Evolutionary conservation across 2,888 invertebrate genomes (phyloP), one percentile per base, ranked within the genome.

Genomic region (Xestia xanthographa): DNA sequence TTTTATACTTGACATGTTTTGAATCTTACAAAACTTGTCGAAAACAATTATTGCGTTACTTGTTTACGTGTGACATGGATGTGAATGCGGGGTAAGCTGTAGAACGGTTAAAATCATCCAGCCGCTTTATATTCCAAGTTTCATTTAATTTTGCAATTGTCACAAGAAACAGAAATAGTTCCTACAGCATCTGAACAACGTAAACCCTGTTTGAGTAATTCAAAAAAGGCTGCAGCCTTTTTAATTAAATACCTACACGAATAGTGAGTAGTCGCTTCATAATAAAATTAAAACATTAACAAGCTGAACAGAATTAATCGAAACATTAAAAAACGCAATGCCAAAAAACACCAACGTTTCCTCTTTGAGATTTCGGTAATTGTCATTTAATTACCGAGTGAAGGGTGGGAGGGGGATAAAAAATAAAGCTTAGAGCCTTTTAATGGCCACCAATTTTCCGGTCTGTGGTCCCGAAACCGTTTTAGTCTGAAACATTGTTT

Each of bases 351-450:
- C 84, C 84, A 85, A 87, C 82, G 84, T 89, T 90, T 87, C 85
- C 90, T 87, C 87, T 89, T 88, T 82, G 88, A 89, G 92, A 93
- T 91, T 92, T 90, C 87, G 91, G 94, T 95, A 95, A 95, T 95
- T 95, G 94, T 94, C 95, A 93, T 95, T 95, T 95, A 95, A 95
- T 95, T 95, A 94, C 95, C 93, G 89, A 90, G 90, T 83, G 90
- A 86, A 84, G 87, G 87, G 86, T 79, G 82, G 84, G 85, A 82
- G 85, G 86, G 84, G 79, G 80, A 74, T 86, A 91, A 92, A 94
- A 94, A 94, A 94, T 91, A 93, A 93, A 92, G 87, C 92, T 90
- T 89, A 88, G 87, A 93, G 92, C 90, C 90, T 93, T 89, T 91
- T 93, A 93, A 94, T 93, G 92, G 92, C 77, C 85, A 75, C 92